phyloP scores from a whole-genome alignment of 2,797 vertebrate genomes.

The Molossus alvarezi region DNA sequence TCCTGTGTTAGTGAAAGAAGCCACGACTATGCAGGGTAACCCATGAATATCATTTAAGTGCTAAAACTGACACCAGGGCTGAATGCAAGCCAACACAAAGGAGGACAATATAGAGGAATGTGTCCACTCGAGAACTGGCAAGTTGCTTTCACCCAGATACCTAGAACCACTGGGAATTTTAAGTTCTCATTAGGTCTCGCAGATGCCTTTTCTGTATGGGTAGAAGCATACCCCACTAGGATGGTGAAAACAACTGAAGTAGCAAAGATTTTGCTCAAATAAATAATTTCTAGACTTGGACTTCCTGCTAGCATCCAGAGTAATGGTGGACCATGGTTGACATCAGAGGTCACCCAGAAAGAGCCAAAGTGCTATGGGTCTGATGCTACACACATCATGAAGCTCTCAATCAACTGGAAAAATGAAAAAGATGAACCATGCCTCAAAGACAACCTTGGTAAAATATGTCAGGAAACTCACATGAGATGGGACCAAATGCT shows the following conservation, averaged over 20 bases:
- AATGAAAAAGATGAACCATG: background rate
- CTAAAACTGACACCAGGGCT: background rate
- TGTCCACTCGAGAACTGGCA: background rate
- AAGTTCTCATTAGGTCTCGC: background rate
- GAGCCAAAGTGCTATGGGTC: background rate
- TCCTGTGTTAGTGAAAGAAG: background rate
- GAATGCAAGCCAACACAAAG: background rate
- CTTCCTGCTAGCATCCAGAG: background rate
- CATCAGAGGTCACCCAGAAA: background rate
- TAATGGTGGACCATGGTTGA: background rate
- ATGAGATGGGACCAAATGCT: background rate
- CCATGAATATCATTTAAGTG: background rate
- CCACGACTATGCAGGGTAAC: background rate
- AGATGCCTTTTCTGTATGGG: background rate
- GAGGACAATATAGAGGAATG: background rate
- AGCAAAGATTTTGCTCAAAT: background rate
- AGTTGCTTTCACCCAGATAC: background rate
- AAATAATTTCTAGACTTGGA: background rate
- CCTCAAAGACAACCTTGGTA: background rate
- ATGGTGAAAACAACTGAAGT: background rate
- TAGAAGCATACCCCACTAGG: background rate
- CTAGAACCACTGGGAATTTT: background rate
- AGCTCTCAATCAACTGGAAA: background rate
- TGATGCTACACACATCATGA: background rate
- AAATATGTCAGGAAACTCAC: background rate